A percentile compares a stretch with the other conserved stretches of the same genome.
phyloP scores from a whole-genome alignment of 1,140 invertebrate species.

The Musca vetustissima region DNA sequence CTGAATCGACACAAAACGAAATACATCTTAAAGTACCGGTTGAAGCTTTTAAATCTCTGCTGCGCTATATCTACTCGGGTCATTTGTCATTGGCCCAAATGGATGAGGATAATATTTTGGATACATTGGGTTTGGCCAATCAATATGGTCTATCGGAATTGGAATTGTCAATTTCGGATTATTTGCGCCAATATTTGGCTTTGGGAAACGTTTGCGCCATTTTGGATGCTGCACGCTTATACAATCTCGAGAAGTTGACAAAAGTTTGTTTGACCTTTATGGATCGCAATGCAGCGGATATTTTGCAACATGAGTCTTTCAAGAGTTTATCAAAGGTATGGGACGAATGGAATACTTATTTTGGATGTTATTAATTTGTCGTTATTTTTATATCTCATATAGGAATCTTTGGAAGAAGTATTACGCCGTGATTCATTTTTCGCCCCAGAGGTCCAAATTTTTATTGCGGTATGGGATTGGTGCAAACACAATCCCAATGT shows the following conservation, averaged over 20 bases:
- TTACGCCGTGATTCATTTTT: conserved; percentile 93
- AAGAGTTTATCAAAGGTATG: conserved; percentile 77
- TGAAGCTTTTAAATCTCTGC: conserved; percentile 83
- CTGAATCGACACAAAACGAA: conserved; percentile 81
- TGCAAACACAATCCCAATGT: conserved; percentile 72
- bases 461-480: conserved; percentile 85
- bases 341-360: background rate
- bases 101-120: conserved; percentile 83
- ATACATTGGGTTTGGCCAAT: conserved; percentile 87
- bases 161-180: conserved; percentile 89
- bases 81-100: conserved; percentile 81
- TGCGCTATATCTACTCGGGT: conserved; percentile 93
- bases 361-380: background rate
- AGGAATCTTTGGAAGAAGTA: conserved; percentile 79
- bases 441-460: conserved; percentile 94
- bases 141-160: conserved; percentile 94
- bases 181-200: conserved; percentile 83
- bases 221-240: conserved; percentile 81
- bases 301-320: conserved; percentile 84
- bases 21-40: conserved; percentile 86
- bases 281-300: conserved; percentile 82
- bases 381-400: conserved; percentile 35
- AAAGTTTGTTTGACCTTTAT: conserved; percentile 78
- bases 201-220: conserved; percentile 90
- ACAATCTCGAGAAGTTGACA: conserved; percentile 63